Base-by-base conservation (phyloP, 2,888 invertebrate genomes). In the Orthonychiurus folsomi region DNA sequence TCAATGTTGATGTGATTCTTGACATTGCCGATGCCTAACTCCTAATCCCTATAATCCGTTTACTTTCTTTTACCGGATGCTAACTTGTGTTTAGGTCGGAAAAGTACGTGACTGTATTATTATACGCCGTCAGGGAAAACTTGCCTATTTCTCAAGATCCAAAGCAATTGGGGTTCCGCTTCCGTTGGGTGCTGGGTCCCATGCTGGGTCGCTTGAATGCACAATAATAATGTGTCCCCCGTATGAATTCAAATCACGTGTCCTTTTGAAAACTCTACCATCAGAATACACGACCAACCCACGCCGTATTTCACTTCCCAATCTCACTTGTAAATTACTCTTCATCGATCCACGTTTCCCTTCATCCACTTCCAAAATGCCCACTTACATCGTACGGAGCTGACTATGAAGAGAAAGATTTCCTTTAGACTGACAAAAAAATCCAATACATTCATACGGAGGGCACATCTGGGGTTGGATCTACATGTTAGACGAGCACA, bases 291-390 rank as follows among this genome's bases (percentile, higher is more conserved):
- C n/a, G n/a, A n/a, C n/a, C n/a, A n/a, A n/a, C n/a, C n/a, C n/a
- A n/a, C n/a, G n/a, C n/a, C n/a, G n/a, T n/a, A n/a, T n/a, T n/a
- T n/a, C n/a, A n/a, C 37, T 37, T 15, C 15, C 15, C 37, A 37
- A 5, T 37, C 15, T 37, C 37, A 37, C 37, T 37, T 37, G 37
- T 37, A 37, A 37, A 37, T 37, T 37, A 37, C 37, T 37, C 37
- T 37, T 37, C 37, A 37, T 37, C 37, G 37, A 37, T 37, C 37
- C 37, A n/a, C n/a, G n/a, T n/a, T n/a, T n/a, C n/a, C n/a, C n/a
- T n/a, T n/a, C n/a, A n/a, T n/a, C n/a, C n/a, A n/a, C n/a, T n/a
- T n/a, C n/a, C n/a, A n/a, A n/a, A n/a, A n/a, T n/a, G n/a, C n/a
- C n/a, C n/a, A n/a, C n/a, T n/a, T n/a, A n/a, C n/a, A n/a, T n/a